Evolutionary conservation across 2,797 vertebrate genomes (phyloP).

Genomic region (Takifugu rubripes): DNA sequence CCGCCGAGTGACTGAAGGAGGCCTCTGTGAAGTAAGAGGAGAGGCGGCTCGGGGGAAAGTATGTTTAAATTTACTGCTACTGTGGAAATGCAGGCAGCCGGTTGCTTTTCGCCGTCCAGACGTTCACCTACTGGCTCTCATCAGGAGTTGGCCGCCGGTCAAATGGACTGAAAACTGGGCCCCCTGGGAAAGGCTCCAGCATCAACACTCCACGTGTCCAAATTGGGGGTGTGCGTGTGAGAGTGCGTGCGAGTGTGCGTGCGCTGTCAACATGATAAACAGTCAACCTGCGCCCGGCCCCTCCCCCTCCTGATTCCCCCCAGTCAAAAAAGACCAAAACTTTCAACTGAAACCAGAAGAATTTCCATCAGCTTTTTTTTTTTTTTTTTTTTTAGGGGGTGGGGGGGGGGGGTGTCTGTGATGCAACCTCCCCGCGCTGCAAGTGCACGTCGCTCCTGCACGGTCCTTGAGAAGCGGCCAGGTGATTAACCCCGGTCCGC

Average conservation of each 20-base stretch:
- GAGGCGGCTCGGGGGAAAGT: conserved; percentile 31
- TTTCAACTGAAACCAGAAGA: conserved; percentile 48
- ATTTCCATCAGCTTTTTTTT: conserved; percentile 59
- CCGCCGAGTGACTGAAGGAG: conserved; percentile 35
- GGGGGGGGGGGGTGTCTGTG: conserved; percentile 9
- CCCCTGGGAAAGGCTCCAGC: conserved; percentile 63
- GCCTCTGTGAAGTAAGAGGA: conserved; percentile 40
- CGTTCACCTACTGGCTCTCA: conserved; percentile 59
- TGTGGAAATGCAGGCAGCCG: conserved; percentile 60
- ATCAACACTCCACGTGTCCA: conserved; percentile 70
- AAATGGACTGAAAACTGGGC: conserved; percentile 55
- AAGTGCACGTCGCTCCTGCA: conserved; percentile 21
- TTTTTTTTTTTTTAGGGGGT: conserved; percentile 12
- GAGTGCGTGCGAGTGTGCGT: conserved; percentile 14
- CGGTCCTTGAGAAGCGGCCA: not conserved
- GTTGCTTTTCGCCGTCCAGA: conserved; percentile 47
- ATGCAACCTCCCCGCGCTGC: conserved; percentile 47
- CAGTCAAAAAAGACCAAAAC: conserved; percentile 30
- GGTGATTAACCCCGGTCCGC: conserved; percentile 6
- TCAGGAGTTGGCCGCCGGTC: conserved; percentile 62
- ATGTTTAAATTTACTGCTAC: conserved; percentile 65
- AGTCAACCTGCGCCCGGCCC: conserved; percentile 36
- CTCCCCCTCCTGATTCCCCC: conserved; percentile 24
- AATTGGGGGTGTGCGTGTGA: conserved; percentile 30
- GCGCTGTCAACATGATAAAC: conserved; percentile 52